These are phyloP conservation scores for Marmota monax DNA, from an alignment of 2,113 vertebrate genomes.

Conservation along the genomic window DNA sequence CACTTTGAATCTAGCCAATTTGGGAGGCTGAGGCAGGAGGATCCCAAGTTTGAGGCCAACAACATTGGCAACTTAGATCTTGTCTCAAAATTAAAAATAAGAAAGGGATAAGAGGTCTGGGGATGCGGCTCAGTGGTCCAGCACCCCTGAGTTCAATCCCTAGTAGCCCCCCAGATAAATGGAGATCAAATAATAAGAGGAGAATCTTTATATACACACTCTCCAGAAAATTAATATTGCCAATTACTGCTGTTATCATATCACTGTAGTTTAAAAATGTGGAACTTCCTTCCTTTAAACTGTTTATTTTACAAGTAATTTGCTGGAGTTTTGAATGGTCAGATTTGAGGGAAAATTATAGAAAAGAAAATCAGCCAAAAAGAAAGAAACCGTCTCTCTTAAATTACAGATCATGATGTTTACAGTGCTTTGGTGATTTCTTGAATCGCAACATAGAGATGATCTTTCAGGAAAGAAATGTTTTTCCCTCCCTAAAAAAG, in stretches of 20 bases:
- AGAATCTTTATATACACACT: background rate
- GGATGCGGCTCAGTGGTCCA: background rate
- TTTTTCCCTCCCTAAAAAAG: background rate
- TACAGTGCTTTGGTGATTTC: background rate
- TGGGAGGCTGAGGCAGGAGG: background rate
- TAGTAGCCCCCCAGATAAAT: background rate
- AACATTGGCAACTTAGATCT: background rate
- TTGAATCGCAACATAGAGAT: background rate
- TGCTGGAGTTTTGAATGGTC: background rate
- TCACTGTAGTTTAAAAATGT: background rate
- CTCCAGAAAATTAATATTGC: constrained; percentile 34
- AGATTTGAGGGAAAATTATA: background rate
- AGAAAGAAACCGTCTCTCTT: background rate
- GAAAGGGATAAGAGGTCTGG: background rate
- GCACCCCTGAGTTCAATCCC: background rate
- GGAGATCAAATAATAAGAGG: background rate
- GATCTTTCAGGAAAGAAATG: background rate
- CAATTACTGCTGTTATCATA: constrained; percentile 14
- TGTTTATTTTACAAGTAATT: constrained; percentile 40
- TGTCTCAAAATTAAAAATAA: background rate
- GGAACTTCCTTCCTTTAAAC: background rate
- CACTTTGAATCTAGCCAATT: too few species aligned
- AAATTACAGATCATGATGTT: background rate
- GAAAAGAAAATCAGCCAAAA: background rate
- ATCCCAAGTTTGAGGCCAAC: background rate